Percentiles rank a stretch among this genome's conserved stretches.
Evolutionary conservation across 2,888 invertebrate genomes (phyloP).

Genomic region (Boloria euphrosyne): DNA sequence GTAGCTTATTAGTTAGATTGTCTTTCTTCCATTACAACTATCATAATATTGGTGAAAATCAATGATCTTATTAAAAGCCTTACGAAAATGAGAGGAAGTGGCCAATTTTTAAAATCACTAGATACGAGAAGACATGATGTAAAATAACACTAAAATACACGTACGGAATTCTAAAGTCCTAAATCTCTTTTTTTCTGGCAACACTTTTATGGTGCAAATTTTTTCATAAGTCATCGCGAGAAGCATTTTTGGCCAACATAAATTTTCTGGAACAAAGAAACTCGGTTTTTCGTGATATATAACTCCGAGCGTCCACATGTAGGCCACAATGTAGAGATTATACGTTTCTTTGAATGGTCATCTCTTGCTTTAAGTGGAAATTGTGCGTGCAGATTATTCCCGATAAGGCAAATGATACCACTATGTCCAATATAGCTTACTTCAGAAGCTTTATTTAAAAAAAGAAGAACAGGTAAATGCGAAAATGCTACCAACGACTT

Average conservation of each 20-base stretch:
- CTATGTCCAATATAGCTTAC: background rate
- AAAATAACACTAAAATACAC: no score
- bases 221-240: constrained; percentile 22
- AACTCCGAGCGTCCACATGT: constrained; percentile 8
- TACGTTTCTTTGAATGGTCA: constrained; percentile 5
- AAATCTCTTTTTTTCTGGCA: no score
- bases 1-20: no score
- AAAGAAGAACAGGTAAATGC: no score
- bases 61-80: no score
- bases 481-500: no score
- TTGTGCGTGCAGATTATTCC: constrained; percentile 7
- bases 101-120: no score
- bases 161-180: no score
- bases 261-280: constrained; percentile 27
- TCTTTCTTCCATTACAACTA: no score
- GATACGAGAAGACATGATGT: no score
- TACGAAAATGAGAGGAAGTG: no score
- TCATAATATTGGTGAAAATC: no score
- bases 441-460: background rate
- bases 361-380: background rate
- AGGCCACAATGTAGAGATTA: constrained; percentile 1
- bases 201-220: background rate
- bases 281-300: constrained; percentile 26
- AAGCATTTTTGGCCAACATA: constrained; percentile 16
- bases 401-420: background rate